Conservation (phyloP, 1,140 invertebrate species). For the Cyrtorhinus lividipennis region DNA sequence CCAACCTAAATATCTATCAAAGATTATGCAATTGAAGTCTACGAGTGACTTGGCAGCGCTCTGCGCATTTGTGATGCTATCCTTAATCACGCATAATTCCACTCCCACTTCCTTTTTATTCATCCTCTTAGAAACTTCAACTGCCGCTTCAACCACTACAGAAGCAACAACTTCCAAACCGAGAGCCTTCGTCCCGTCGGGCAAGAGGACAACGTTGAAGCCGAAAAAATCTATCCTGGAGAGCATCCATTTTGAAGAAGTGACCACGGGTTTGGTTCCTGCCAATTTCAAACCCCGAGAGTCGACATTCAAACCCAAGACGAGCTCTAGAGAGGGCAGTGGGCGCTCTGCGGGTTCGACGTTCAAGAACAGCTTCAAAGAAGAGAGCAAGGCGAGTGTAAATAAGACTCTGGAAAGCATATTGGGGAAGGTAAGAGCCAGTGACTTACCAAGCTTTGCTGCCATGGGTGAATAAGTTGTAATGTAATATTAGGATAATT, state of each 20-base stretch:
- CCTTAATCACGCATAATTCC: no score
- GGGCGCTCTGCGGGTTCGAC: constrained; percentile 20
- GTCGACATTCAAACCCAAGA: constrained; percentile 34
- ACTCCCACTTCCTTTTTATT: constrained; percentile 24
- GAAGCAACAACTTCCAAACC: constrained; percentile 37
- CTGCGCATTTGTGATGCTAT: no score
- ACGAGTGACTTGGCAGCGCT: no score
- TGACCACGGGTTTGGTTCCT: constrained; percentile 39
- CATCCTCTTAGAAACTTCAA: constrained; percentile 14
- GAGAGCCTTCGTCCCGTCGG: constrained; percentile 47
- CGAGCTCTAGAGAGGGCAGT: constrained; percentile 16
- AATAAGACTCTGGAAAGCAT: constrained; percentile 3
- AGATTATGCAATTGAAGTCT: no score
- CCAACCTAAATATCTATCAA: no score
- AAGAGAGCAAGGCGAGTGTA: constrained; percentile 28
- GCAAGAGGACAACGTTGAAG: constrained; percentile 35
- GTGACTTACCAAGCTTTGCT: no score
- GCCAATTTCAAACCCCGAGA: constrained; percentile 36
- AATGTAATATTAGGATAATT: no score
- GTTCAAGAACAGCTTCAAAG: constrained; percentile 33
- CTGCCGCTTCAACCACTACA: constrained; percentile 29
- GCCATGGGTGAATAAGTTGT: no score
- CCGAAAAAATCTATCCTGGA: constrained; percentile 34
- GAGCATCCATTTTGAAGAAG: constrained; percentile 43
- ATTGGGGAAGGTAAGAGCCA: constrained; percentile 18